Evolutionary conservation across 2,797 vertebrate genomes (phyloP), one percentile per base, ranked within the genome.

Genomic region (Chaunax sp.): DNA sequence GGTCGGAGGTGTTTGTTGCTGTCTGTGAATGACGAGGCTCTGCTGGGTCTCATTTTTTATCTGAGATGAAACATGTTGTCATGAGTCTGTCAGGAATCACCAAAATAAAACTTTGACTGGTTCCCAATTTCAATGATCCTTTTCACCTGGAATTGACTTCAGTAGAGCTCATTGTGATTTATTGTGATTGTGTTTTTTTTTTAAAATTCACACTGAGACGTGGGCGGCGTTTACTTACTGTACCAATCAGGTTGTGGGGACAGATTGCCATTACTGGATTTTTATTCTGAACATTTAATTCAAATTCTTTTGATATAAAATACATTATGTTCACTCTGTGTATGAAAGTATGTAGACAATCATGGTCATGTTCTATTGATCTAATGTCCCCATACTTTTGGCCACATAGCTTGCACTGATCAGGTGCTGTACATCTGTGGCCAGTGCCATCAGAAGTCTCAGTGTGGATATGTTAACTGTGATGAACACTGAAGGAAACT

Each of bases 211-310:
- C 62, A 58, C 54, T 51, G 59, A 62, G 35, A 44, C 15, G 50
- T 62, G 35, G 61, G 44, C 1, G 10, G 46, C 14, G 64, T 38
- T 77, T 44, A 69, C 3, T n/a, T 18, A 23, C 15, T 65, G 81
- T 73, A 82, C 82, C 81, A 82, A 71, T 84, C 47, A 52, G 66
- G 65, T 43, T 37, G n/a, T 33, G 45, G 75, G 76, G 57, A 56
- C 69, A 52, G 62, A 55, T 60, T 11, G 7, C 20, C 22, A 43
- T 75, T 72, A 64, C 64, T 78, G 63, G 23, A 61, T 28, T 50
- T 52, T 43, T 33, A n/a, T 47, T 25, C 6, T 37, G 2, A 35
- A 35, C 2, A 33, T 33, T 35, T 10, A 13, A 49, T 26, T 15
- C 13, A 6, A 64, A 23, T 13, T 43, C 0, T 28, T 38, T 23